These are phyloP conservation scores for Thalassarche chlororhynchos DNA, from an alignment of 2,113 vertebrate species.

Conservation along the genomic window DNA sequence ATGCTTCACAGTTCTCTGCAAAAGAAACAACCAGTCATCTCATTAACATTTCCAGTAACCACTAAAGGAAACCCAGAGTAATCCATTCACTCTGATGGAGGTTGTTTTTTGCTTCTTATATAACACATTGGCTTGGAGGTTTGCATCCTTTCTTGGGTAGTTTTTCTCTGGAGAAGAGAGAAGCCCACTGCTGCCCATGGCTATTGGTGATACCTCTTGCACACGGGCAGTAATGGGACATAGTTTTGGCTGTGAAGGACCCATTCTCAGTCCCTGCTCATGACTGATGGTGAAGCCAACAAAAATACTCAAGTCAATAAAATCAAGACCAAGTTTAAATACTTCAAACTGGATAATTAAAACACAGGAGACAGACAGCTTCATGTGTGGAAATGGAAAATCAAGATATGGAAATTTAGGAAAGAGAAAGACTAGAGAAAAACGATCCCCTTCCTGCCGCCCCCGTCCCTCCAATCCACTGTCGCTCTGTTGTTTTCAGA, in stretches of 20 bases:
- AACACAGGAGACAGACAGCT: background rate
- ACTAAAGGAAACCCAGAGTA: background rate
- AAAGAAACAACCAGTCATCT: background rate
- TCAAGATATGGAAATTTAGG: background rate
- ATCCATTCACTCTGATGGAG: background rate
- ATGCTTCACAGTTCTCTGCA: background rate
- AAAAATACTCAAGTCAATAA: slow-evolving; percentile 29
- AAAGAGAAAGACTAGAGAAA: background rate
- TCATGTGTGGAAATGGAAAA: slow-evolving; percentile 21
- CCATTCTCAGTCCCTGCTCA: background rate
- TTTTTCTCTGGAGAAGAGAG: background rate
- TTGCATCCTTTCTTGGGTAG: background rate
- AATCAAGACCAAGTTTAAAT: background rate
- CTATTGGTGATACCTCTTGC: background rate
- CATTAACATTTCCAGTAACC: background rate
- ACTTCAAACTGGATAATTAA: background rate
- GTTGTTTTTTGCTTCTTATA: background rate
- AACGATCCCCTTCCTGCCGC: background rate
- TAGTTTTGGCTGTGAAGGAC: background rate
- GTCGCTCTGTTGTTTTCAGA: background rate
- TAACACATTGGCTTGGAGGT: background rate
- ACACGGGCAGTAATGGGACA: background rate
- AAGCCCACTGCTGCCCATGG: background rate
- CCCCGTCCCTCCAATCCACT: background rate
- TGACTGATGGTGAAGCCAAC: background rate